Evolutionary conservation across 2,888 invertebrate genomes (phyloP), one percentile per base, ranked within the genome.

Genomic region (Ganaspis brasiliensis): DNA sequence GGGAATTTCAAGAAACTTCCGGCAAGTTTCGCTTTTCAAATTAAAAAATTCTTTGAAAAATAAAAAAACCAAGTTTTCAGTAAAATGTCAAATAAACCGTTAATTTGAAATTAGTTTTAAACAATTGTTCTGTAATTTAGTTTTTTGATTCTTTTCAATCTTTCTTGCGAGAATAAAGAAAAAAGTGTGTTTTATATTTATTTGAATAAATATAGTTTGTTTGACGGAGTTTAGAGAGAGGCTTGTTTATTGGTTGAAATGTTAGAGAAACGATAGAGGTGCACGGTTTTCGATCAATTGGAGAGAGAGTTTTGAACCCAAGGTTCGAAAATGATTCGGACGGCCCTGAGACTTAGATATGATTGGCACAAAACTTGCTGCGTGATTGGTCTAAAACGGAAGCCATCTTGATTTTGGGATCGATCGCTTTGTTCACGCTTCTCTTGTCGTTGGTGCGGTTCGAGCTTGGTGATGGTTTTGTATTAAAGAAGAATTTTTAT

Each of bases 381-480:
- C 19, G 24, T 24, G 56, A 56, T 56, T 56, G 8, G 56, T 56
- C 14, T 3, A 14, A 24, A 26, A n/a, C 2, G 67, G 45, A 67
- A 67, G 67, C 45, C 67, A 67, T 67, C 24, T 67, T 67, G 45
- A 45, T 21, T 45, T n/a, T n/a, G 45, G 40, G 37, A 67, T 67
- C 67, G 67, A 67, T 67, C 67, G 67, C 67, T 45, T 45, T 45
- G 45, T 45, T 45, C 45, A 45, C 45, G 45, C 45, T 14, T 45
- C 45, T 45, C 67, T 45, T 67, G 40, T 24, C 45, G 21, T 24
- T 40, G 40, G 67, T 21, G 63, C 19, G 21, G 40, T 45, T 45
- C 24, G 40, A 24, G 52, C 52, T n/a, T 52, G n/a, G 21, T 14
- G n/a, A 67, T 67, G 45, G 67, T n/a, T 37, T 67, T 67, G 1